Percentiles rank a stretch among this genome's conserved stretches.
Conservation (phyloP, 2,888 invertebrate species). For the Mesoligia furuncula region DNA sequence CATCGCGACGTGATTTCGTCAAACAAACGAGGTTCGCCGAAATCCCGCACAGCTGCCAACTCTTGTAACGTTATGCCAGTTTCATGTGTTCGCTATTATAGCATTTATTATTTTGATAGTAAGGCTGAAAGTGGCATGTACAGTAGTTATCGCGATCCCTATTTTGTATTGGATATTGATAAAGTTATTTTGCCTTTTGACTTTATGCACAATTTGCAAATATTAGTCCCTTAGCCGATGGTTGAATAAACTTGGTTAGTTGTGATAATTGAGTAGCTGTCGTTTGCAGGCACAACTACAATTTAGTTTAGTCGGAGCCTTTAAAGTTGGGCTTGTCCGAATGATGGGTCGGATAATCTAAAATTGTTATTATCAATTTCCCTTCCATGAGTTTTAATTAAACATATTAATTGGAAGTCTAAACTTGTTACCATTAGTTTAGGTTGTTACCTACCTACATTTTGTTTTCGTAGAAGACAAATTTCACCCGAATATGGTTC, state of each 20-base stretch:
- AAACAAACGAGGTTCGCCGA: conserved; percentile 55
- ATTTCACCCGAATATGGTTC: background rate
- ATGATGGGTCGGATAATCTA: conserved; percentile 24
- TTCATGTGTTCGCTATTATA: conserved; percentile 27
- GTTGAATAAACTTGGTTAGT: conserved; percentile 51
- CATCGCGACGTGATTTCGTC: conserved; percentile 57
- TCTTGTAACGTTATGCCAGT: conserved; percentile 38
- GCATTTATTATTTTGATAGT: conserved; percentile 21
- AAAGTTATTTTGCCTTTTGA: conserved; percentile 48
- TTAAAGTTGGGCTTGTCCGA: conserved; percentile 30
- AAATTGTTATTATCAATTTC: conserved; percentile 30
- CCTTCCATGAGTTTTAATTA: conserved; percentile 25
- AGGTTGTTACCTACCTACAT: background rate
- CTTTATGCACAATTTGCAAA: conserved; percentile 44
- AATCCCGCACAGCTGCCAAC: conserved; percentile 58
- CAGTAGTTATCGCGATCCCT: conserved; percentile 16
- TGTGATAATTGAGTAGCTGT: conserved; percentile 53
- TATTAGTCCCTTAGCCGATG: conserved; percentile 38
- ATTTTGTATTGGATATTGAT: conserved; percentile 55
- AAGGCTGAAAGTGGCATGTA: conserved; percentile 41
- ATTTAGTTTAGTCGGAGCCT: conserved; percentile 42
- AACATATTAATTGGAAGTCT: conserved; percentile 4
- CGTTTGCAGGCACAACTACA: conserved; percentile 34
- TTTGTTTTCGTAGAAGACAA: background rate
- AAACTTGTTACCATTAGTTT: background rate